Base-by-base conservation (phyloP, 2,888 invertebrate genomes). In the Amorpha juglandis region DNA sequence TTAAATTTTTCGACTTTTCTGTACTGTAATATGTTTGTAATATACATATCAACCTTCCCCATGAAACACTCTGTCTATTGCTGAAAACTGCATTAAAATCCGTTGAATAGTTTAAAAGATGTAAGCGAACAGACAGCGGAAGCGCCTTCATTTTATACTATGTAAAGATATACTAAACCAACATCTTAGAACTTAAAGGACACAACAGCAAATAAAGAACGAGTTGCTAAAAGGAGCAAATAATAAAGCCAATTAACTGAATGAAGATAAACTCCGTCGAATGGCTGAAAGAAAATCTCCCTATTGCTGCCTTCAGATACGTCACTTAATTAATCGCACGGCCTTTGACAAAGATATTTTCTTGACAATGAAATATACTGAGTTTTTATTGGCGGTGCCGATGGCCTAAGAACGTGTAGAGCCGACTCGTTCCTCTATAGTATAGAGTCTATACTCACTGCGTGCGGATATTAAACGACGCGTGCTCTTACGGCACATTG, bases 291-390 rank as follows among this genome's bases (percentile, higher is more conserved):
- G 74, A 78, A 81, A 81, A 79, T 78, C 76, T 75, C 76, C 78
- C 79, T 68, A 69, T 79, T 78, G 78, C 77, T 74, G 78, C 83
- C 79, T 83, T 79, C 77, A 84, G 78, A 82, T 82, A 86, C 89
- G 79, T 84, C 82, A 75, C 82, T 79, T 86, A 88, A 90, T 88
- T 90, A 91, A 88, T 90, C 82, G 86, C 83, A 84, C 79, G 79
- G 82, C 80, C 86, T 90, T 89, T 88, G 89, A 88, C 88, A 91
- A 90, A 92, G 90, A 91, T 86, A 89, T 90, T 90, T 90, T 86
- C 85, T 87, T 87, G 86, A 91, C 88, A 90, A 91, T 90, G 90
- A 91, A 91, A 90, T 92, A 90, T 87, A 87, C 80, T 78, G 83
- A 86, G 87, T 90, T 91, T 90, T 89, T 91, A 89, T 85, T 83